Base-by-base conservation (phyloP, 2,888 invertebrate genomes). In the Drosophila gaucha region DNA sequence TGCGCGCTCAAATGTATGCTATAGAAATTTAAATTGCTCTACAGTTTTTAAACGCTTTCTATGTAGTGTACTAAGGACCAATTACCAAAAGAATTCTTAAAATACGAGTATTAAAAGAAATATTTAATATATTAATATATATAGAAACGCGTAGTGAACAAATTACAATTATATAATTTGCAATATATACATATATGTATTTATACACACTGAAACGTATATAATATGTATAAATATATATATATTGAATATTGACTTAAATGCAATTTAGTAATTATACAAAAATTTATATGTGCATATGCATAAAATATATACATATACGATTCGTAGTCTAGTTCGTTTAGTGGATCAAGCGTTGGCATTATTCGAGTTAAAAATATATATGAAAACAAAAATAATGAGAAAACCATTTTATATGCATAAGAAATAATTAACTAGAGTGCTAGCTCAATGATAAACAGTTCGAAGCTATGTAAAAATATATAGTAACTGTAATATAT, bases 51-150 rank as follows among this genome's bases (percentile, higher is more conserved):
- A 85, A 71, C 54, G 82, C 86, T 78, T 82, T 86, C 78, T 68
- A 71, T 68, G 69, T 82, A 82, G 82, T 76, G 78, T 75, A 83
- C 80, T 80, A 83, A 83, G 83, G 83, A 83, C 83, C 83, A 83
- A 83, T 80, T 83, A 80, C 59, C 64, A 64, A 70, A 54, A 70
- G 68, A 68, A 39, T 33, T 39, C 47, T 63, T 51, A 44, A 51
- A 51, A 41, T 52, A 50, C 3, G 59, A 57, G 30, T 62, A 57
- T 26, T 44, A 38, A 41, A 69, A 31, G 22, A 36, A 16, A 36
- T 10, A 41, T 26, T 20, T 38, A n/a, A 47, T 14, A 24, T 8
- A 39, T 3, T 30, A 12, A 30, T 10, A 54, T 16, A 18, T 60
- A 49, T 56, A 64, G 52, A 43, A 52, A 66, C 52, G 30, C 44